These are phyloP conservation scores for Myodes glareolus DNA, from an alignment of 2,113 vertebrate genomes.

Conservation along the genomic window DNA sequence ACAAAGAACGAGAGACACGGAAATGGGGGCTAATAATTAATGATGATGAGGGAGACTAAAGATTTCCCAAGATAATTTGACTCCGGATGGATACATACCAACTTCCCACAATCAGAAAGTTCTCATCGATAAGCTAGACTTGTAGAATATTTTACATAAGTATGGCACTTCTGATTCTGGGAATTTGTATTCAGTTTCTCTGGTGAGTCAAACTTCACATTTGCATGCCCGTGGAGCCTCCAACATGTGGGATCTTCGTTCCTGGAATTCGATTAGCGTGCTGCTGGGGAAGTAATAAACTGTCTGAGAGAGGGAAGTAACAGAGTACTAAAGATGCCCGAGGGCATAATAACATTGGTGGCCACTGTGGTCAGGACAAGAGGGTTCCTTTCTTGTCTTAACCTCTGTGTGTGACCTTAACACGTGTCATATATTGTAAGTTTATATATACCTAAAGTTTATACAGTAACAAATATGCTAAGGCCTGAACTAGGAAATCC, in stretches of 20 bases:
- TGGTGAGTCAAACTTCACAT: no score
- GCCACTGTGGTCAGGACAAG: background rate
- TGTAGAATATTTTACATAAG: background rate
- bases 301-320: background rate
- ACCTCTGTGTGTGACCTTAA: background rate
- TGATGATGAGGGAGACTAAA: background rate
- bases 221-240: background rate
- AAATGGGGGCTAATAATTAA: background rate
- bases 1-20: background rate
- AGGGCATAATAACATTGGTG: background rate
- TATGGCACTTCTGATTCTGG: background rate
- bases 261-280: background rate
- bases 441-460: background rate
- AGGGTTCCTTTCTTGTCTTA: background rate
- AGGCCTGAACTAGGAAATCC: background rate
- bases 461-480: background rate
- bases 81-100: background rate
- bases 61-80: background rate
- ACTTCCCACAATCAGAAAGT: background rate
- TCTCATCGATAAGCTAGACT: background rate
- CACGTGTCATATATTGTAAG: background rate
- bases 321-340: background rate
- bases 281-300: background rate
- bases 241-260: no score
- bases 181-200: background rate